Evolutionary conservation across 2,888 invertebrate genomes (phyloP).

Genomic region (Metallyticus violacea): DNA sequence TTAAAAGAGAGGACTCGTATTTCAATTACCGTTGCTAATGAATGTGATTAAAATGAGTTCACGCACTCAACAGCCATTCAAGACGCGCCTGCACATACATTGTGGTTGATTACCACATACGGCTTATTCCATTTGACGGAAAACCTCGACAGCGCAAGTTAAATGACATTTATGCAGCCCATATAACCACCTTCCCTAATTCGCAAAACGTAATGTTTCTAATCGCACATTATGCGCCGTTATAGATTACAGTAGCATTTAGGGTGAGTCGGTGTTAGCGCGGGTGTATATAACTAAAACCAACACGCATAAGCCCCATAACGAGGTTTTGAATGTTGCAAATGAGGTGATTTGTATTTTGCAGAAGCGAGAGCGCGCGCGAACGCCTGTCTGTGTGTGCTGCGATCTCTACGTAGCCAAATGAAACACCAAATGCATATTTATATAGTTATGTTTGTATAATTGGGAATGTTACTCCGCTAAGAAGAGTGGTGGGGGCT

Average conservation of each 20-base stretch:
- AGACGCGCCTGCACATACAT: too few relatives aligned
- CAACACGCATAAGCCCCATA: slow-evolving; percentile 5
- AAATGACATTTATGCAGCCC: slow-evolving; percentile 13
- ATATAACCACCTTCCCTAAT: not conserved
- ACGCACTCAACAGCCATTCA: too few relatives aligned
- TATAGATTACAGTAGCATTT: not conserved
- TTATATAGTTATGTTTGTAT: slow-evolving; percentile 14
- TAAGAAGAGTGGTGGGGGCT: too few relatives aligned
- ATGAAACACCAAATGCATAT: slow-evolving; percentile 12
- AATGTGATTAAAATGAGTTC: too few relatives aligned
- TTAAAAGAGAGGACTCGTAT: too few relatives aligned
- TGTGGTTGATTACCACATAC: too few relatives aligned
- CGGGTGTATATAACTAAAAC: slow-evolving; percentile 4
- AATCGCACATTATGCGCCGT: slow-evolving; percentile 2
- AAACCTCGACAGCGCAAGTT: too few relatives aligned
- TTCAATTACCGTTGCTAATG: too few relatives aligned
- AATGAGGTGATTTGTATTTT: slow-evolving; percentile 19
- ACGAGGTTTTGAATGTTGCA: slow-evolving; percentile 7
- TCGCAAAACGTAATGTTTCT: not conserved
- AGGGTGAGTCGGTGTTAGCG: not conserved
- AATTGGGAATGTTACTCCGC: not conserved
- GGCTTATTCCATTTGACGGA: too few relatives aligned
- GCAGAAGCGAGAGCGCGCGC: not conserved
- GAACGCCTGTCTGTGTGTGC: not conserved
- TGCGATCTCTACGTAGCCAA: not conserved